Conservation (phyloP, 2,888 invertebrate genomes). For the Leptinotarsa juncta region DNA sequence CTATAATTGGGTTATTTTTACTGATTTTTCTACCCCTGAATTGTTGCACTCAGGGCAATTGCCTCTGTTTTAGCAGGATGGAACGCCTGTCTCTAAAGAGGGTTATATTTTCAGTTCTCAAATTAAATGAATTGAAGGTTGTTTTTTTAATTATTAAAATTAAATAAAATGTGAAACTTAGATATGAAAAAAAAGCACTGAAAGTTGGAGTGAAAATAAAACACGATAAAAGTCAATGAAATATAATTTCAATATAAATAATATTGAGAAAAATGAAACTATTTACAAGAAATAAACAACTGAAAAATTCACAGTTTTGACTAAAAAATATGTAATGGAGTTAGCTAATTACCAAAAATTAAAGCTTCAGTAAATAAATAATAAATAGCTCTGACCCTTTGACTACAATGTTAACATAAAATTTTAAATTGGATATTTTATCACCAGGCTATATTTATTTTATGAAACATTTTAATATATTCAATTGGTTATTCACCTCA, state of each 20-base stretch:
- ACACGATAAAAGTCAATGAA: not conserved
- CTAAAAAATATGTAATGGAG: not conserved
- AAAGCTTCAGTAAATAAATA: not conserved
- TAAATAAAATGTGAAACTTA: too few species aligned
- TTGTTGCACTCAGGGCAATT: too few species aligned
- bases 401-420: not conserved
- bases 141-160: too few species aligned
- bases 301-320: not conserved
- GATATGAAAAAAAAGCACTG: not conserved
- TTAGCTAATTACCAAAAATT: not conserved
- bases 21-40: too few species aligned
- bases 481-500: not conserved
- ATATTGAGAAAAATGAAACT: not conserved
- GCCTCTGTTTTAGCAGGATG: too few species aligned
- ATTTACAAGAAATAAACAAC: not conserved
- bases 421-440: not conserved
- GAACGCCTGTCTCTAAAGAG: too few species aligned
- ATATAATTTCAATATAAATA: slow-evolving; percentile 1
- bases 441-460: not conserved
- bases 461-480: not conserved
- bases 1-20: too few species aligned
- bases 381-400: not conserved
- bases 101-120: too few species aligned
- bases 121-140: too few species aligned
- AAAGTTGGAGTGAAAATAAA: not conserved